Evolutionary conservation across 1,140 invertebrate genomes (phyloP).

Genomic region (Trichogramma pretiosum): DNA sequence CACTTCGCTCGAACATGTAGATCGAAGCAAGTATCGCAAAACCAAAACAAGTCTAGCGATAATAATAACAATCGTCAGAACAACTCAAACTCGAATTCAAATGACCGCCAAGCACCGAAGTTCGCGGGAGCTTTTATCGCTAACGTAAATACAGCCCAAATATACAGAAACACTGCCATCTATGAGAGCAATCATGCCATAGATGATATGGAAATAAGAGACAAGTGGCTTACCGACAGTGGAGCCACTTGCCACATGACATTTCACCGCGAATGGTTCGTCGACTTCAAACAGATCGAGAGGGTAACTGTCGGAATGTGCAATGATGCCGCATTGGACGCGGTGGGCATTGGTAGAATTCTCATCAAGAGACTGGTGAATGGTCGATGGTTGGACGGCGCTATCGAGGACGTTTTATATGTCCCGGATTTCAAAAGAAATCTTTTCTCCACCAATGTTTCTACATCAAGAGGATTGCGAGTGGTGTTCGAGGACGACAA

Average conservation of each 20-base stretch:
- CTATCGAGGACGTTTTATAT: slow-evolving; percentile 17
- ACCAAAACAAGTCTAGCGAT: background rate
- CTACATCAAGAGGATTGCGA: slow-evolving; percentile 12
- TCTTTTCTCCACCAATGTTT: slow-evolving; percentile 20
- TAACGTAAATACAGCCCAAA: background rate
- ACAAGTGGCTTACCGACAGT: slow-evolving; percentile 20
- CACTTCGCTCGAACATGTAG: slow-evolving; percentile 16
- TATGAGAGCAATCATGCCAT: background rate
- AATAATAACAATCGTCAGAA: background rate
- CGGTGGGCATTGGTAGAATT: slow-evolving; percentile 16
- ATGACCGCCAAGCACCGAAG: background rate
- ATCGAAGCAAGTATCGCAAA: background rate
- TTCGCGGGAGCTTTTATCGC: slow-evolving; percentile 1
- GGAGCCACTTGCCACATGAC: slow-evolving; percentile 17
- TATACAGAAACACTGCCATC: background rate
- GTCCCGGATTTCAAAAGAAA: slow-evolving; percentile 23
- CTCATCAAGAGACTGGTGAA: slow-evolving; percentile 16
- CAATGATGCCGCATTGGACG: slow-evolving; percentile 13
- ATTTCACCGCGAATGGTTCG: slow-evolving; percentile 17
- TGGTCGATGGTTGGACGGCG: slow-evolving; percentile 15
- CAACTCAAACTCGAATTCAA: background rate
- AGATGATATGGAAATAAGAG: slow-evolving; percentile 5
- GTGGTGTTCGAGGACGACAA: slow-evolving; percentile 9
- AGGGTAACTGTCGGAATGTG: slow-evolving; percentile 16
- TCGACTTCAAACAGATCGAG: slow-evolving; percentile 6